Percentiles rank a stretch among this genome's conserved stretches.
phyloP scores from a whole-genome alignment of 2,797 vertebrate genomes.

The Coranthus polyacanthus region DNA sequence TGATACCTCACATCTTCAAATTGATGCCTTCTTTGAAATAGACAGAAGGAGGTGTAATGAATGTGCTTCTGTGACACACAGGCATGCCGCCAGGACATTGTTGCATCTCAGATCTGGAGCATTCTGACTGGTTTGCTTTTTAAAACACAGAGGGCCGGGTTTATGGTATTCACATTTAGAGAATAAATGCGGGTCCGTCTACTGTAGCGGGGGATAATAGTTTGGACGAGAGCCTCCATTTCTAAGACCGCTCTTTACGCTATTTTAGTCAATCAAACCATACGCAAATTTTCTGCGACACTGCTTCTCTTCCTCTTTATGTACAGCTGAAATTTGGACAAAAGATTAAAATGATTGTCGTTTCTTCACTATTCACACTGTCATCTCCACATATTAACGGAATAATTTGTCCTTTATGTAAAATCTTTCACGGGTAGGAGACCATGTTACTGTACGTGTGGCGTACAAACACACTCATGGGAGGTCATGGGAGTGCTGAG shows the following conservation, averaged over 20 bases:
- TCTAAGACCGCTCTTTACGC: conserved; percentile 55
- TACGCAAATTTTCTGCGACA: conserved; percentile 42
- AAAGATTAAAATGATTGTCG: conserved; percentile 65
- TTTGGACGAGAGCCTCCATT: conserved; percentile 45
- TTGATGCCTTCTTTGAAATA: conserved; percentile 88
- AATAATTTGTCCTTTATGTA: conserved; percentile 56
- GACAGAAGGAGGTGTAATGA: conserved; percentile 85
- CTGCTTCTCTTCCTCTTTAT: conserved; percentile 48
- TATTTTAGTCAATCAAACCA: conserved; percentile 56
- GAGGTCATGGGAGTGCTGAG: conserved; percentile 69
- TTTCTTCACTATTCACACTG: conserved; percentile 53
- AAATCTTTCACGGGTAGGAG: conserved; percentile 40
- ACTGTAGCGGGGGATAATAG: conserved; percentile 43
- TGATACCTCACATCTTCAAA: conserved; percentile 91
- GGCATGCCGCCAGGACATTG: conserved; percentile 57
- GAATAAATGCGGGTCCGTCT: conserved; percentile 39
- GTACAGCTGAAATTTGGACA: conserved; percentile 52
- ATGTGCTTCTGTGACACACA: conserved; percentile 78
- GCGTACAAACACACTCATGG: conserved; percentile 52
- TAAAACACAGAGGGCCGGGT: conserved; percentile 59
- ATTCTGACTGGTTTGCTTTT: conserved; percentile 64
- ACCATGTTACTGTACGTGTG: conserved; percentile 43
- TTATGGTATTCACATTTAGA: conserved; percentile 74
- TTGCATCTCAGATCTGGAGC: conserved; percentile 43
- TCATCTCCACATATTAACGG: conserved; percentile 34